These are phyloP conservation scores for Orthochromis indermauri DNA, from an alignment of 2,113 vertebrate species.

Conservation along the genomic window DNA sequence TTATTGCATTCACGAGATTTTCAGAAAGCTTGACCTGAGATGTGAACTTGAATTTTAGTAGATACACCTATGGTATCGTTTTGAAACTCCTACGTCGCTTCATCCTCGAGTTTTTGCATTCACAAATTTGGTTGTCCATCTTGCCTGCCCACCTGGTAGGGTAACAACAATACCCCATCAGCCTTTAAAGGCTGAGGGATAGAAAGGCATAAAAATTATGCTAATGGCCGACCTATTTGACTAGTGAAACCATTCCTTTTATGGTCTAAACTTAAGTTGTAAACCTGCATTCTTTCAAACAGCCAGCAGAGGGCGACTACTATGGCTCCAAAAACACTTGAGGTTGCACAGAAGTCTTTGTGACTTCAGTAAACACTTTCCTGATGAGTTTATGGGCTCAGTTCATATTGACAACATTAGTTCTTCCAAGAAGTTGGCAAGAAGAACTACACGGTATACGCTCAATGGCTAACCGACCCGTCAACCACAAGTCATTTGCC, in stretches of 20 bases:
- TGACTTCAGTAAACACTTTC: neutral
- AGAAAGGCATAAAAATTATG: neutral
- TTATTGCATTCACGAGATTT: neutral
- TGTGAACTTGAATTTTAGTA: neutral
- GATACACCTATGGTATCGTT: neutral
- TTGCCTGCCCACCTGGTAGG: neutral
- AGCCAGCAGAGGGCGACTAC: neutral
- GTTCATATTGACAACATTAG: neutral
- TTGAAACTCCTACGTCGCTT: neutral
- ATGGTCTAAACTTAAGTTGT: neutral
- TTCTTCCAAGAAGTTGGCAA: neutral
- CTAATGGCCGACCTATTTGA: neutral
- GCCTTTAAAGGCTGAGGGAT: neutral
- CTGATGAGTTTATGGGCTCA: neutral
- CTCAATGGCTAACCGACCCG: neutral
- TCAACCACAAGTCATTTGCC: neutral
- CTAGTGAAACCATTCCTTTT: neutral
- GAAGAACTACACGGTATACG: fast-evolving
- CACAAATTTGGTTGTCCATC: neutral
- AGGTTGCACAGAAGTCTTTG: neutral
- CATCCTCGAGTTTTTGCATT: neutral
- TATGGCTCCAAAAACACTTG: neutral
- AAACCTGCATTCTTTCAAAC: neutral
- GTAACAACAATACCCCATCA: neutral
- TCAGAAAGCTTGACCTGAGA: neutral